Evolutionary conservation across 1,140 invertebrate species (phyloP).

Genomic region (Coptotermes formosanus): DNA sequence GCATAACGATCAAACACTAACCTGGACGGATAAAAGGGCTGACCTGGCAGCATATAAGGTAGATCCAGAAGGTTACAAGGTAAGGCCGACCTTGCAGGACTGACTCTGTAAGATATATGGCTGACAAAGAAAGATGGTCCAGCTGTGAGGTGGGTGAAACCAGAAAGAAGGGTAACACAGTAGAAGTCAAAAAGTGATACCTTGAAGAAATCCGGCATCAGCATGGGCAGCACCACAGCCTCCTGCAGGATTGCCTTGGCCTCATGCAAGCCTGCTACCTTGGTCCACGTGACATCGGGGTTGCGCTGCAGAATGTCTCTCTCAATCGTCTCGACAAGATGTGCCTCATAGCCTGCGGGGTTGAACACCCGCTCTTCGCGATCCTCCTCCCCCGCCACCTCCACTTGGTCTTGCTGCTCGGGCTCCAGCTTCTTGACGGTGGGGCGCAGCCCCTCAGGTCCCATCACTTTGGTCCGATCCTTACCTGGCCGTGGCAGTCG

Average conservation of each 20-base stretch:
- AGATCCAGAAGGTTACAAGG: too few species aligned
- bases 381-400: conserved; percentile 35
- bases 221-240: conserved; percentile 66
- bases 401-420: not conserved
- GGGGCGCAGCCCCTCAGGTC: conserved; percentile 31
- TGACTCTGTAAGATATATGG: too few species aligned
- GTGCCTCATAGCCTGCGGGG: conserved; percentile 70
- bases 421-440: conserved; percentile 35
- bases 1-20: too few species aligned
- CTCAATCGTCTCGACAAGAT: conserved; percentile 74
- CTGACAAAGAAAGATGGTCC: too few species aligned
- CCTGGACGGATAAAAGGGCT: too few species aligned
- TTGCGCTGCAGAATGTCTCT: conserved; percentile 63
- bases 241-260: conserved; percentile 68
- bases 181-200: conserved; percentile 34
- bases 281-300: conserved; percentile 60
- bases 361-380: conserved; percentile 68
- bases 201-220: conserved; percentile 70
- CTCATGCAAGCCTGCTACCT: conserved; percentile 65
- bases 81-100: too few species aligned
- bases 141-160: too few species aligned
- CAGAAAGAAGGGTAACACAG: too few species aligned
- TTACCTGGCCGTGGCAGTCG: conserved; percentile 35
- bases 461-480: not conserved
- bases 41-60: too few species aligned